Conservation (phyloP, 2,888 invertebrate genomes). For the Opisthograptis luteolata region DNA sequence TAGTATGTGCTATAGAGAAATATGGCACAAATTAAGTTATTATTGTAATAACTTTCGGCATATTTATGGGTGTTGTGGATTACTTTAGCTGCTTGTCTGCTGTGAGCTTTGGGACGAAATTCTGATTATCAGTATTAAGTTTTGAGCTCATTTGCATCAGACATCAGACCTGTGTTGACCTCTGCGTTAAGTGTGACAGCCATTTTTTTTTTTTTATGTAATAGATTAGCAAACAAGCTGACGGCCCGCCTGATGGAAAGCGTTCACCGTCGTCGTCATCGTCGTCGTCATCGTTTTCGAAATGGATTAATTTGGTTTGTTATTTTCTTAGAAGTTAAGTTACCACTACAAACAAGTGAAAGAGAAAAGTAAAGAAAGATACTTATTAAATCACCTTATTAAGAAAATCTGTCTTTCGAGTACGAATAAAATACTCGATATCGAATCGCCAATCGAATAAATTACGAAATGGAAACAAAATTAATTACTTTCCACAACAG, state of each 20-base stretch:
- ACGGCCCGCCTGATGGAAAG: too few relatives aligned
- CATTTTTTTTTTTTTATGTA: too few relatives aligned
- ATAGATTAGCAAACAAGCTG: too few relatives aligned
- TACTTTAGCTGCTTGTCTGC: slow-evolving; percentile 19
- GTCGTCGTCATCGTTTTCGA: too few relatives aligned
- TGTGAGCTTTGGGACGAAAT: slow-evolving; percentile 17
- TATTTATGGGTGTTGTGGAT: slow-evolving; percentile 27
- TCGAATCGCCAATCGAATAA: slow-evolving; percentile 33
- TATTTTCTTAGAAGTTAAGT: too few relatives aligned
- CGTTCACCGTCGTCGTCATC: too few relatives aligned
- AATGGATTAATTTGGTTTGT: too few relatives aligned
- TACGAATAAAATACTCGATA: slow-evolving; percentile 17
- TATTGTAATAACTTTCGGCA: slow-evolving; percentile 29
- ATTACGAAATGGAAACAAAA: slow-evolving; percentile 33
- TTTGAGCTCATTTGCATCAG: slow-evolving; percentile 4
- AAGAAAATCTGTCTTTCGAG: too few relatives aligned
- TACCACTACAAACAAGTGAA: too few relatives aligned
- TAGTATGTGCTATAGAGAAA: slow-evolving; percentile 32
- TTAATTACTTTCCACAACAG: slow-evolving; percentile 29
- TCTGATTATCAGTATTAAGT: slow-evolving; percentile 5
- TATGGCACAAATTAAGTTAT: slow-evolving; percentile 37
- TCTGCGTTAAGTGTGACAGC: background rate
- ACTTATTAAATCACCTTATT: too few relatives aligned
- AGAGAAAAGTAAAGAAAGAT: too few relatives aligned
- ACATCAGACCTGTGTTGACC: background rate